Base-by-base conservation (phyloP, 1,140 invertebrate genomes). In the Drosophila lacertosa region DNA sequence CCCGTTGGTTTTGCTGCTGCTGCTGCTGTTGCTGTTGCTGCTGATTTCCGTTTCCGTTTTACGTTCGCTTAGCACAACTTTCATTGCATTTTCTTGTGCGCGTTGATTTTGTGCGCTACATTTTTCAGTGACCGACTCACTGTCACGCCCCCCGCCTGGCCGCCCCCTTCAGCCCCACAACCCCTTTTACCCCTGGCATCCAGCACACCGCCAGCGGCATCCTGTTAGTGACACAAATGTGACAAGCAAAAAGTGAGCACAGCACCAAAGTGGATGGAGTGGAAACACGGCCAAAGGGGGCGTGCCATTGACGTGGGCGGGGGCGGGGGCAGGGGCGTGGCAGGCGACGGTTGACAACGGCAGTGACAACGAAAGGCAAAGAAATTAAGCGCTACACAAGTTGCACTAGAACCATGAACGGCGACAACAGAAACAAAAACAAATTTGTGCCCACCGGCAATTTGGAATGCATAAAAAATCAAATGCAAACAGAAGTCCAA, bases 171-270 rank as follows among this genome's bases (percentile, higher is more conserved):
- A 45, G 6, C 11, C 1, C 20, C 5, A 3, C 39, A 9, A 16
- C 5, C 24, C 10, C 18, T 20, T 0, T 9, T 29, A 39, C 16
- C 48, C n/a, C 26, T 15, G n/a, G n/a, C n/a, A n/a, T 2, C 1
- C 13, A 0, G 44, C 15, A 18, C 42, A 18, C 42, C 57, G 59
- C 80, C 74, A 51, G 40, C 55, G 74, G 79, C 79, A 62, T 89
- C 86, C 86, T 89, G 84, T 89, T 89, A 86, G 86, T 58, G 86
- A 89, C 86, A 89, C 86, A 89, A 89, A 89, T 89, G 86, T 89
- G 86, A 89, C 86, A 89, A 80, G 77, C 86, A 84, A 89, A 89
- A 89, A 89, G 80, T 89, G 86, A 78, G 70, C 78, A 60, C 63
- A 65, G 66, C 77, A 60, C 66, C 82, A 81, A 88, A 86, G 77